Conservation (phyloP, 2,888 invertebrate genomes). For the Apotomis turbidana region DNA sequence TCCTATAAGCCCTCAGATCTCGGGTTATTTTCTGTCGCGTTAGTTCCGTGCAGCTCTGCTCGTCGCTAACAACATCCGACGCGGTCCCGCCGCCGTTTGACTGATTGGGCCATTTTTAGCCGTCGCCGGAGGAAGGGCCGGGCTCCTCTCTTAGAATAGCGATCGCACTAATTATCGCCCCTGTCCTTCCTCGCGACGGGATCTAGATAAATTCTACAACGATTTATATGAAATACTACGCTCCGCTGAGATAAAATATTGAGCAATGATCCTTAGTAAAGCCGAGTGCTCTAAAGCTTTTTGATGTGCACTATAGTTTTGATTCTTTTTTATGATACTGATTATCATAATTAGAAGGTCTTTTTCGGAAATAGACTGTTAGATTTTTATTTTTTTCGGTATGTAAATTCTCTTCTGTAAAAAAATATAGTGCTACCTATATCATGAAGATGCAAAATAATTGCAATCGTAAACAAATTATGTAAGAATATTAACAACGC, state of each 20-base stretch:
- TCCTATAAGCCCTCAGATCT: constrained; percentile 8
- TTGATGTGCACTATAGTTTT: neutral
- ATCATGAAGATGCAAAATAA: too few relatives aligned
- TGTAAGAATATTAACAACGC: too few relatives aligned
- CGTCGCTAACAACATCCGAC: constrained; percentile 57
- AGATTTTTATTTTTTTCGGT: too few relatives aligned
- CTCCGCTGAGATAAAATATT: constrained; percentile 44
- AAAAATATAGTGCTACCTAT: too few relatives aligned
- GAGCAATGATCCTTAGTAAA: constrained; percentile 3
- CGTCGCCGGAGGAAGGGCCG: constrained; percentile 60
- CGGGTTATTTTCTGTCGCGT: constrained; percentile 21
- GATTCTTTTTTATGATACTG: too few relatives aligned
- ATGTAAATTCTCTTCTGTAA: too few relatives aligned
- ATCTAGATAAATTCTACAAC: constrained; percentile 63
- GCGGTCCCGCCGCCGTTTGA: constrained; percentile 63
- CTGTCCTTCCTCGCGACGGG: constrained; percentile 59
- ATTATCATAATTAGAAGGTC: too few relatives aligned
- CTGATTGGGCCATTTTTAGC: constrained; percentile 82
- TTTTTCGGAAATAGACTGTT: too few relatives aligned
- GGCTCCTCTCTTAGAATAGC: constrained; percentile 67
- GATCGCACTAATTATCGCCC: constrained; percentile 78
- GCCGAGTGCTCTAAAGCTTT: neutral
- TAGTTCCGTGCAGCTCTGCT: constrained; percentile 47
- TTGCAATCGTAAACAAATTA: too few relatives aligned
- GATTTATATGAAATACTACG: constrained; percentile 66